Percentiles rank a stretch among this genome's conserved stretches.
phyloP scores from a whole-genome alignment of 2,888 invertebrate species.

The Arrhopalites spinosus region DNA sequence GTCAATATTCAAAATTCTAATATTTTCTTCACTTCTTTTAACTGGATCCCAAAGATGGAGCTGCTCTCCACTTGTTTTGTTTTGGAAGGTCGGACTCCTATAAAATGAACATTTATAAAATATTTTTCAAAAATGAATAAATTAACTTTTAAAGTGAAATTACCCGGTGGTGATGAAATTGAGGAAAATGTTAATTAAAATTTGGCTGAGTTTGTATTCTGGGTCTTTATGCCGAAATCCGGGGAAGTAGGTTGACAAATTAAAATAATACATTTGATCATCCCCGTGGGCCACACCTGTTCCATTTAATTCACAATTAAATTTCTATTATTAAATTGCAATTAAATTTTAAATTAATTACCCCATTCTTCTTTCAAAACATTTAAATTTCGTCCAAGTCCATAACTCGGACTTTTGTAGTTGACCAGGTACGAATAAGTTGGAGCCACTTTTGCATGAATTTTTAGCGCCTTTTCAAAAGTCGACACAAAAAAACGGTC shows the following conservation, averaged over 20 bases:
- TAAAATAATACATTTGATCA: not conserved
- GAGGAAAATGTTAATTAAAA: not conserved
- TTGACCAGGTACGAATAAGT: not conserved
- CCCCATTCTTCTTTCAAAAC: not conserved
- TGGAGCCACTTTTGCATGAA: not conserved
- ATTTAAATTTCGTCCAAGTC: not conserved
- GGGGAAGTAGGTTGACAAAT: not conserved
- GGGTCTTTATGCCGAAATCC: not conserved
- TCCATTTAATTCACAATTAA: not conserved
- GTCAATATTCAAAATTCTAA: not conserved
- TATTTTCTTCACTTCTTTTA: not conserved
- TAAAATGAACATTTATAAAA: not conserved
- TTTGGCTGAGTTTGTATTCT: constrained; percentile 9
- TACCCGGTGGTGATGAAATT: constrained; percentile 2
- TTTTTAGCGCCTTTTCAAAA: not conserved
- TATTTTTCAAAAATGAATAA: not conserved
- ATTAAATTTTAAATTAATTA: not conserved
- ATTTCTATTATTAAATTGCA: not conserved
- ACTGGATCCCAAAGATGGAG: not conserved
- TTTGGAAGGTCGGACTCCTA: not conserved
- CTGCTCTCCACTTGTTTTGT: not conserved
- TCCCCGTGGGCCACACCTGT: not conserved
- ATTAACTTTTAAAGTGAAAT: not conserved
- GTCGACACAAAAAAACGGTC: not conserved
- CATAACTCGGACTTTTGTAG: not conserved